A percentile compares a stretch with the other conserved stretches of the same genome.
These are phyloP conservation scores for Streptopelia turtur DNA, from an alignment of 2,797 vertebrate genomes.

Conservation along the genomic window DNA sequence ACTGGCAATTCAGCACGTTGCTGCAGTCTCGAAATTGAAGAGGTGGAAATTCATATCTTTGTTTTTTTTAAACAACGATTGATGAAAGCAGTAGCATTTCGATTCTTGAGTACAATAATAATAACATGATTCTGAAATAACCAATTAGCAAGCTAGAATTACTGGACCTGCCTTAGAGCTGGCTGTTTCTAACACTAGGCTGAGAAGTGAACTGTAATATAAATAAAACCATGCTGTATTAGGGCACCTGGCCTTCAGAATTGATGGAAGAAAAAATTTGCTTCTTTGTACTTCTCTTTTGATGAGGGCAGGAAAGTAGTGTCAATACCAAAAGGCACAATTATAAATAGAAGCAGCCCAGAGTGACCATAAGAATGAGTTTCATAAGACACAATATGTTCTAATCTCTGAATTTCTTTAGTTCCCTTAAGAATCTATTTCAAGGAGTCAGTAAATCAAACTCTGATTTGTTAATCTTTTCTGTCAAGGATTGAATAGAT, in stretches of 20 bases:
- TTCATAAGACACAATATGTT: constrained; percentile 25
- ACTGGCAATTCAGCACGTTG: constrained; percentile 29
- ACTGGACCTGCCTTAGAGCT: constrained; percentile 8
- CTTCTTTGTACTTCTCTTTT: constrained; percentile 6
- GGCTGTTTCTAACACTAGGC: neutral
- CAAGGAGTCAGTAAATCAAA: constrained; percentile 29
- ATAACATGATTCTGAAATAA: constrained; percentile 24
- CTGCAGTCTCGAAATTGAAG: constrained; percentile 28
- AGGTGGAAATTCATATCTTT: constrained; percentile 29
- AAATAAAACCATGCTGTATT: neutral
- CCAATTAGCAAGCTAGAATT: constrained; percentile 45
- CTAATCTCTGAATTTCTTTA: constrained; percentile 15
- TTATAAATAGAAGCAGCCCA: neutral
- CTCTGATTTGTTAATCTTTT: neutral
- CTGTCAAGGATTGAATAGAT: neutral
- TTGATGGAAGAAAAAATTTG: neutral
- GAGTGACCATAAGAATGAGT: neutral
- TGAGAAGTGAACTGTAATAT: neutral
- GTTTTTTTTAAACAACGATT: constrained; percentile 10
- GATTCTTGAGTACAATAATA: neutral
- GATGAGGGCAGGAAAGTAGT: neutral
- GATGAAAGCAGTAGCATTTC: neutral
- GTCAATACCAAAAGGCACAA: neutral
- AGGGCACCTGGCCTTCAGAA: neutral
- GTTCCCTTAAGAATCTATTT: neutral